Conservation (phyloP, 2,888 invertebrate genomes). For the Didymodactylos carnosus region DNA sequence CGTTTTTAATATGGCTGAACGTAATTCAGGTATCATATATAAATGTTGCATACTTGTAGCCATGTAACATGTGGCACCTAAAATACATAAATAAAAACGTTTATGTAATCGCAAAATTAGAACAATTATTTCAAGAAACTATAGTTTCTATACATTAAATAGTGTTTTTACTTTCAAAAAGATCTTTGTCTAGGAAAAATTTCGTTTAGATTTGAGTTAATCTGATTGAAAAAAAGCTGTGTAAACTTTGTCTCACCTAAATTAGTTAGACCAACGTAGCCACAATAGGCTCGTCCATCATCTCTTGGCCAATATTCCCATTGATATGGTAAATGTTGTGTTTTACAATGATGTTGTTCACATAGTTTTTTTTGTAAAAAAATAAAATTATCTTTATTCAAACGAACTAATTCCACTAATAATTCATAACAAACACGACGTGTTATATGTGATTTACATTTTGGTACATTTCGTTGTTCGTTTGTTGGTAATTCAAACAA, state of each 20-base stretch:
- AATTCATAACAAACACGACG: slow-evolving; percentile 23
- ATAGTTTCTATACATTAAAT: too few species aligned
- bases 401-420: slow-evolving; percentile 49
- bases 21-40: slow-evolving; percentile 85
- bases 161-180: too few species aligned
- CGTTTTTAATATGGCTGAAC: slow-evolving; percentile 63
- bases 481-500: background rate
- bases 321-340: slow-evolving; percentile 36
- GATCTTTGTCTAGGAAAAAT: too few species aligned
- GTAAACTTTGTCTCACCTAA: too few species aligned
- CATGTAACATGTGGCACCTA: slow-evolving; percentile 92
- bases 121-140: too few species aligned
- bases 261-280: slow-evolving; percentile 28
- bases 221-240: too few species aligned
- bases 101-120: too few species aligned
- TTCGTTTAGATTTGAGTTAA: too few species aligned
- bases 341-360: slow-evolving; percentile 46
- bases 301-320: slow-evolving; percentile 98
- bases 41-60: slow-evolving; percentile 89
- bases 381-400: slow-evolving; percentile 63
- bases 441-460: slow-evolving; percentile 1
- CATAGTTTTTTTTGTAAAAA: slow-evolving; percentile 60
- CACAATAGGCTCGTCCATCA: slow-evolving; percentile 75
- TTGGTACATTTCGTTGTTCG: slow-evolving; percentile 1
- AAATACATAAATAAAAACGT: too few species aligned